A percentile compares a stretch with the other conserved stretches of the same genome.
Evolutionary conservation across 2,113 vertebrate species (phyloP).

Genomic region (Prietella phreatophila): DNA sequence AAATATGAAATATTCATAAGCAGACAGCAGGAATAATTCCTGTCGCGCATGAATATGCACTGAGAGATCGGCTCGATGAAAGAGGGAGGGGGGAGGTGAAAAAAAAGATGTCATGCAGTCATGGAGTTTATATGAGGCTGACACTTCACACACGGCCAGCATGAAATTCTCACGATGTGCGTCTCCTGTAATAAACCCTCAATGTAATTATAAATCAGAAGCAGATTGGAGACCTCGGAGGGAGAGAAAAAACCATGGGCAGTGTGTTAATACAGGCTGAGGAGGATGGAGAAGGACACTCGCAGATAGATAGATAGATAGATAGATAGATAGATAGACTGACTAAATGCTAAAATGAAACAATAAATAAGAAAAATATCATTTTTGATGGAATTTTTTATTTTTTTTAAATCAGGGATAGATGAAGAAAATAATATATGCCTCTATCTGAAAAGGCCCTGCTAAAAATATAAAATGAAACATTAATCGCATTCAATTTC

Average conservation of each 20-base stretch:
- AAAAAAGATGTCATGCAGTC: conserved; percentile 15
- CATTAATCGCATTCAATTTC: not conserved
- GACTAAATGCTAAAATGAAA: not conserved
- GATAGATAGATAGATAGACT: not conserved
- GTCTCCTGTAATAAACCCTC: not conserved
- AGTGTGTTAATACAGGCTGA: not conserved
- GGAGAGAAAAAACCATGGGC: not conserved
- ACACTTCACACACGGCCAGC: conserved; percentile 31
- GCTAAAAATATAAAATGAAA: not conserved
- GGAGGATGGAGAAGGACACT: not conserved
- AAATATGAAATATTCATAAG: conserved; percentile 34
- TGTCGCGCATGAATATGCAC: conserved; percentile 48
- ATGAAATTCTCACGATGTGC: conserved; percentile 24
- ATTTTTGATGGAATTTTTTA: not conserved
- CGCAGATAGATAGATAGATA: not conserved
- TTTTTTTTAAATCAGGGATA: not conserved
- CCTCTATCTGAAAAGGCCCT: not conserved
- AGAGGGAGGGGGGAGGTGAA: too few relatives aligned
- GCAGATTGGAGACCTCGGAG: conserved; percentile 13
- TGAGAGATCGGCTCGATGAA: not conserved
- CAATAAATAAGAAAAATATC: not conserved
- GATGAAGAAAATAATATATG: not conserved
- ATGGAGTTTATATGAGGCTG: conserved; percentile 38
- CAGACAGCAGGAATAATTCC: conserved; percentile 38
- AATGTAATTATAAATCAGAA: conserved; percentile 29